These are phyloP conservation scores for Abscondita cerata DNA, from an alignment of 2,888 invertebrate species.

Conservation along the genomic window DNA sequence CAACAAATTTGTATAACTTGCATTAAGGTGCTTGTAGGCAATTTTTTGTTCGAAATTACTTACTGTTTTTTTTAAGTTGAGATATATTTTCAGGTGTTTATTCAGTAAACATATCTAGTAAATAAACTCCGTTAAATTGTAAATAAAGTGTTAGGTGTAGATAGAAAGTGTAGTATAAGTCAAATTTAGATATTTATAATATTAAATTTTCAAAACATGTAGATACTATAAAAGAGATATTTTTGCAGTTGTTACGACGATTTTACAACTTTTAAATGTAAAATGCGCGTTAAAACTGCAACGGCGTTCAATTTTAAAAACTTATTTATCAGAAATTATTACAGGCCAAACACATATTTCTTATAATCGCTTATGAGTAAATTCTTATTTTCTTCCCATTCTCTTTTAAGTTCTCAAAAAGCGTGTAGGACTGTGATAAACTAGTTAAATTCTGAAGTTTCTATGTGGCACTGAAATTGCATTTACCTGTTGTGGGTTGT, in stretches of 20 bases:
- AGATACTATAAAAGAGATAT: not conserved
- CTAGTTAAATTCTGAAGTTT: not conserved
- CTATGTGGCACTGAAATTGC: not conserved
- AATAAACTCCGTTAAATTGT: constrained; percentile 15
- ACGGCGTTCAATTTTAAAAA: too few relatives aligned
- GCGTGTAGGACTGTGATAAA: constrained; percentile 54
- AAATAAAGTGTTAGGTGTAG: constrained; percentile 14
- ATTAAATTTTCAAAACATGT: constrained; percentile 24
- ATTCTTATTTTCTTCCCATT: constrained; percentile 13
- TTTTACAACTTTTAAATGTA: constrained; percentile 8
- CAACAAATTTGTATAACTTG: constrained; percentile 46
- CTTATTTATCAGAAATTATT: constrained; percentile 32
- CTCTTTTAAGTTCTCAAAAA: constrained; percentile 17
- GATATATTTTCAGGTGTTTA: constrained; percentile 22
- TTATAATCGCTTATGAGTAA: constrained; percentile 1
- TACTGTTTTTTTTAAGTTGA: not conserved
- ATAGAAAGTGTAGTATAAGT: not conserved
- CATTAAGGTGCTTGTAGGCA: constrained; percentile 36
- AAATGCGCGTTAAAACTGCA: constrained; percentile 5
- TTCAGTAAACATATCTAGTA: constrained; percentile 27
- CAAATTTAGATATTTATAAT: constrained; percentile 24
- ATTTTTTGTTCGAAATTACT: constrained; percentile 2
- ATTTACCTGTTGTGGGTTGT: too few relatives aligned
- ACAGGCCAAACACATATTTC: constrained; percentile 13
- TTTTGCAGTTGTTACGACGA: constrained; percentile 3